Conservation (phyloP, 2,113 vertebrate genomes). For the Heterochromis multidens region DNA sequence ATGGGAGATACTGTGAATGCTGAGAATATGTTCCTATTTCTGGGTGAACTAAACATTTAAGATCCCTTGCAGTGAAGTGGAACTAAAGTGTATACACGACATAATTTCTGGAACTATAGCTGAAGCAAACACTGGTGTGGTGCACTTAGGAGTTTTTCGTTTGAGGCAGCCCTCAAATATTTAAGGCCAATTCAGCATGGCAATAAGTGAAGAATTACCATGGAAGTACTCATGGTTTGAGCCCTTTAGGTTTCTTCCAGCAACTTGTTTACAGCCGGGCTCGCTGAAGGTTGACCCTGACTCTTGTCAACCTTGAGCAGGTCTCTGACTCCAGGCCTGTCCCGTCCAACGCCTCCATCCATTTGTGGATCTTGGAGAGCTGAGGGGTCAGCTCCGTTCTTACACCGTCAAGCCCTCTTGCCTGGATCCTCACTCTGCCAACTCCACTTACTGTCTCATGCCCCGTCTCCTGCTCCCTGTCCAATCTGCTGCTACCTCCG, state of each 20-base stretch:
- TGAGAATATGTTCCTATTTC: not conserved
- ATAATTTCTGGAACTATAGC: slow-evolving; percentile 25
- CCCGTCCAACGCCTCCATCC: slow-evolving; percentile 67
- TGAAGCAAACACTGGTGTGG: slow-evolving; percentile 8
- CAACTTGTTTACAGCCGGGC: slow-evolving; percentile 68
- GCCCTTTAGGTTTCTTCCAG: slow-evolving; percentile 62
- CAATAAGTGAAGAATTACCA: slow-evolving; percentile 66
- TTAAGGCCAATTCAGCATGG: slow-evolving; percentile 48
- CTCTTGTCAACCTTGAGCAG: slow-evolving; percentile 74
- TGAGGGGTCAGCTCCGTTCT: slow-evolving; percentile 64
- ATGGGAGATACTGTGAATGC: not conserved
- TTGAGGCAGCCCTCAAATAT: slow-evolving; percentile 50
- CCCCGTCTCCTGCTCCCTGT: slow-evolving; percentile 53
- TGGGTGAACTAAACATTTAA: slow-evolving; percentile 16
- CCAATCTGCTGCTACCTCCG: slow-evolving; percentile 55
- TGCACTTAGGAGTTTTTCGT: slow-evolving; percentile 10
- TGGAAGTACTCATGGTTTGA: slow-evolving; percentile 46
- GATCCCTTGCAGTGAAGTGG: not conserved
- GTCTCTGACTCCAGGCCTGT: slow-evolving; percentile 71
- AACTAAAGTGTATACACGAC: slow-evolving; percentile 9
- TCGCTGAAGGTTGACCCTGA: slow-evolving; percentile 63
- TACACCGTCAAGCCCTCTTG: slow-evolving; percentile 61
- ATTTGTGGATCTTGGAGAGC: slow-evolving; percentile 60
- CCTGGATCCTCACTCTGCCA: slow-evolving; percentile 72
- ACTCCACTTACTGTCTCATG: slow-evolving; percentile 66